Percentiles rank a stretch among this genome's conserved stretches.
These are phyloP conservation scores for Diabrotica undecimpunctata DNA, from an alignment of 1,140 invertebrate species.

Conservation along the genomic window DNA sequence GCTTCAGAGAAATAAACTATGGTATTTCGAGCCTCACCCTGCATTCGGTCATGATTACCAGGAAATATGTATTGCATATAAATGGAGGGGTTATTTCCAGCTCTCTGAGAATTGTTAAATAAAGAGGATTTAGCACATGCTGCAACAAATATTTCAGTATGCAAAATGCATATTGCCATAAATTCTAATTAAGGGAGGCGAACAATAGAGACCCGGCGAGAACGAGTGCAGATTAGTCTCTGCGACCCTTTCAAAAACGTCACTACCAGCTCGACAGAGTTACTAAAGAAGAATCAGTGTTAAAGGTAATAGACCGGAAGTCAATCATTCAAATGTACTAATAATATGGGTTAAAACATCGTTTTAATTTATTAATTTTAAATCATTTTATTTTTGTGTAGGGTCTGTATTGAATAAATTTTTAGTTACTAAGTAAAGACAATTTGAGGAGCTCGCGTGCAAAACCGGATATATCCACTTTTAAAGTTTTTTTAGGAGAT, in stretches of 20 bases:
- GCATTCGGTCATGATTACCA: neutral
- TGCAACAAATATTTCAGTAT: conserved; percentile 19
- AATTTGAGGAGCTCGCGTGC: too few relatives aligned
- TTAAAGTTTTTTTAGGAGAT: too few relatives aligned
- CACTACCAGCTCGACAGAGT: neutral
- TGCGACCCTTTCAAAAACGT: neutral
- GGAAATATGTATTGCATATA: conserved; percentile 6
- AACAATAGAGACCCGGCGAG: conserved; percentile 4
- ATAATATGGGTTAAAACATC: too few relatives aligned
- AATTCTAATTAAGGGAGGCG: conserved; percentile 12
- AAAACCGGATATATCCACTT: too few relatives aligned
- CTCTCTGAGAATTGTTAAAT: conserved; percentile 7
- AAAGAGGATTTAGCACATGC: conserved; percentile 10
- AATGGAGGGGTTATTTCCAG: conserved; percentile 6
- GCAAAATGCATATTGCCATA: conserved; percentile 16
- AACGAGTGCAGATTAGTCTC: conserved; percentile 12
- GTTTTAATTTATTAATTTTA: too few relatives aligned
- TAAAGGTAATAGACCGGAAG: too few relatives aligned
- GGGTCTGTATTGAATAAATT: too few relatives aligned
- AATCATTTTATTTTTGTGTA: too few relatives aligned
- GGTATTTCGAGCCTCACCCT: conserved; percentile 3
- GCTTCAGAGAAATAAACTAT: neutral
- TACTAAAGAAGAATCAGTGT: too few relatives aligned
- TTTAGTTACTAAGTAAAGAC: too few relatives aligned
- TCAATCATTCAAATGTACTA: too few relatives aligned